Evolutionary conservation across 2,797 vertebrate genomes (phyloP), one percentile per base, ranked within the genome.

Genomic region (Peromyscus nudipes): DNA sequence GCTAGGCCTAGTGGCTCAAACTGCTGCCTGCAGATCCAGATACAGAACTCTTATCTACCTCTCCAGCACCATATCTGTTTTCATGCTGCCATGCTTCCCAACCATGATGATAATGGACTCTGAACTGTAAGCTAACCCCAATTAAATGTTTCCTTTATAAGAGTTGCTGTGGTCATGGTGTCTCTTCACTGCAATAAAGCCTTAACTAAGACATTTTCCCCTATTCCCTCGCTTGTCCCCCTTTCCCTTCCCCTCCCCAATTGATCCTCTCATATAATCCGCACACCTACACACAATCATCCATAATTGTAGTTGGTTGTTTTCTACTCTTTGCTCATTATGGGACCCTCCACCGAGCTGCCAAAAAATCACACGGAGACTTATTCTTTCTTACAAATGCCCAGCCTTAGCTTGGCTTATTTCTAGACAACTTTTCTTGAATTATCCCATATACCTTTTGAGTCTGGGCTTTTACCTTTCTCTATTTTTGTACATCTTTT

Each of bases 221-320:
- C 37, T 37, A 40, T 27, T 60, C 34, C 23, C 6, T 14, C 4
- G 8, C 10, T 27, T 21, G 14, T 55, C 13, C 46, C 0, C 49
- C 13, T 14, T 8, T 8, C 3, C 1, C 3, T n/a, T 40, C 6
- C 0, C 55, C n/a, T 16, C 6, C 21, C n/a, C 1, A 60, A 2
- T 0, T 60, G 23, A 40, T 16, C 12, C 31, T 23, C 10, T 27
- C n/a, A 82, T 27, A 27, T 40, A 37, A 14, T 0, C 12, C 4
- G 12, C 27, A 65, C 27, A 21, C 7, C 17, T 21, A 37, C 57
- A 62, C 43, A 6, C 25, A 46, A 19, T 43, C 7, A 37, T 34
- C 12, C 52, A 57, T 14, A 81, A 37, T 37, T 77, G 57, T 21
- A 60, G 19, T 31, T n/a, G 14, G 65, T n/a, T n/a, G 16, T 7